phyloP scores from a whole-genome alignment of 2,113 vertebrate species.

The Passer domesticus region DNA sequence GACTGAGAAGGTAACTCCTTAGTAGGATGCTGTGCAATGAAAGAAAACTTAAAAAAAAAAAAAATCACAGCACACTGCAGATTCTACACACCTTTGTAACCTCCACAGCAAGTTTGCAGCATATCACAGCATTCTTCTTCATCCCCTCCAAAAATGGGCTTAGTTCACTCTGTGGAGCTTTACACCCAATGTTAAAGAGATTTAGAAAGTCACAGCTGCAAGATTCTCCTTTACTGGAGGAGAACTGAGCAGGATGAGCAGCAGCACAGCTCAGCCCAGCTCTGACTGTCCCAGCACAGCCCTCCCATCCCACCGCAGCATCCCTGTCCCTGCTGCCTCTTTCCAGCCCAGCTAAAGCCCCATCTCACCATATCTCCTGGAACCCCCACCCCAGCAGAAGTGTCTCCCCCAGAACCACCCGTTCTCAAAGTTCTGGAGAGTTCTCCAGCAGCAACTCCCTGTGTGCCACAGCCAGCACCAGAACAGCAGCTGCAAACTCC shows the following conservation, averaged over 20 bases:
- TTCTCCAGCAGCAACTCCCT: background rate
- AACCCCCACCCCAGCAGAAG: background rate
- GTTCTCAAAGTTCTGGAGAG: background rate
- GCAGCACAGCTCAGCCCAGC: background rate
- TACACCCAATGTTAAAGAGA: background rate
- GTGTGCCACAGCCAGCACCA: background rate
- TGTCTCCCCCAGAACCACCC: background rate
- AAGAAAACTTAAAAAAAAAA: background rate
- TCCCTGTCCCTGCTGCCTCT: background rate
- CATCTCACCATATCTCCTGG: fast-evolving
- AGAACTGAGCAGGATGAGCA: fast-evolving
- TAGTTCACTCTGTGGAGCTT: background rate
- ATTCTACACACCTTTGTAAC: background rate
- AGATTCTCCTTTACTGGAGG: background rate
- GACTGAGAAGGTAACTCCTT: background rate
- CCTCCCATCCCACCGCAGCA: fast-evolving
- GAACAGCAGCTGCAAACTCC: constrained; percentile 40
- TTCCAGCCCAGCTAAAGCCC: background rate
- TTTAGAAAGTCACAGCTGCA: background rate
- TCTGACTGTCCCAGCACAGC: background rate
- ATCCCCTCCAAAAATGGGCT: fast-evolving
- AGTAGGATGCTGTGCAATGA: background rate
- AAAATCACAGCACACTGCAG: background rate
- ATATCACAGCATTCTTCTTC: background rate
- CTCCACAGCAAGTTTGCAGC: background rate